A percentile compares a stretch with the other conserved stretches of the same genome.
Conservation (phyloP, 2,888 invertebrate genomes). For the Teleogryllus oceanicus region DNA sequence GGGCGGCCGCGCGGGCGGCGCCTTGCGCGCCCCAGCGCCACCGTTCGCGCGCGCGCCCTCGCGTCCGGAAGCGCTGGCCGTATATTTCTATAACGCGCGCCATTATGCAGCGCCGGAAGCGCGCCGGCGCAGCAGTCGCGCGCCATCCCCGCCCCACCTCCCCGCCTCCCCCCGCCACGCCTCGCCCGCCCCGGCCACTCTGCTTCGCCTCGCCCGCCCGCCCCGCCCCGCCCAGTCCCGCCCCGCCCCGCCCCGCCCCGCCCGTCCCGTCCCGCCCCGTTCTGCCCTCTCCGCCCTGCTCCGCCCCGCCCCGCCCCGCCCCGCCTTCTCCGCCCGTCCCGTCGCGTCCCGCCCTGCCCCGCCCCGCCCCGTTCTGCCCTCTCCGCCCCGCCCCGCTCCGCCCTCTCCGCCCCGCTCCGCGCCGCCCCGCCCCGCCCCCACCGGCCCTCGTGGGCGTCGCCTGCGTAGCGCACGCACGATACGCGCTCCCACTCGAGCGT, state of each 20-base stretch:
- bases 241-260: not conserved
- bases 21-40: not conserved
- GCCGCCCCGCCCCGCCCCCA: not conserved
- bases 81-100: constrained; percentile 18
- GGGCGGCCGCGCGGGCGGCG: no score
- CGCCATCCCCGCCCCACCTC: not conserved
- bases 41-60: not conserved
- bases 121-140: not conserved
- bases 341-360: no score
- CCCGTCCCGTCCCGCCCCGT: no score
- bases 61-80: not conserved
- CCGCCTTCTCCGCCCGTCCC: no score
- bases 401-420: not conserved
- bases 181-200: not conserved
- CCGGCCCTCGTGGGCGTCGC: not conserved
- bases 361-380: not conserved
- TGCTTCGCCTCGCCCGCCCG: no score
- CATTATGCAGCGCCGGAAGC: not conserved
- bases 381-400: not conserved
- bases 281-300: not conserved
- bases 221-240: not conserved
- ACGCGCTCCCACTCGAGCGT: no score
- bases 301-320: not conserved
- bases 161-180: not conserved
- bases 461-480: not conserved